Percentiles rank a stretch among this genome's conserved stretches.
Conservation (phyloP, 2,113 vertebrate genomes). For the Bujurquina vittata region DNA sequence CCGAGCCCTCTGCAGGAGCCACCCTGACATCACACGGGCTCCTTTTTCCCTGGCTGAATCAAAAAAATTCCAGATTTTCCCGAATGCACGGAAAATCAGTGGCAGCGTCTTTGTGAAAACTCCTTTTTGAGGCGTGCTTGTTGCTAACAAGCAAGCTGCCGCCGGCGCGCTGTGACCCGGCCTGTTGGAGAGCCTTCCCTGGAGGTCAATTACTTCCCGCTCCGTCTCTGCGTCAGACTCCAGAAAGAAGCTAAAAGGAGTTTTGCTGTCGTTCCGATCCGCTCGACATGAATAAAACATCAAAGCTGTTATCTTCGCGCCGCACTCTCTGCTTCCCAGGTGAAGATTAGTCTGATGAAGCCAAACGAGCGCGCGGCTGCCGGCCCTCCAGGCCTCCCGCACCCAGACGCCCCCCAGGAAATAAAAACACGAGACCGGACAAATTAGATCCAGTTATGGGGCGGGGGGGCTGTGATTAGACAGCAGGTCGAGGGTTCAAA, state of each 20-base stretch:
- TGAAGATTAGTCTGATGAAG: slow-evolving; percentile 53
- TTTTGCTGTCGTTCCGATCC: slow-evolving; percentile 27
- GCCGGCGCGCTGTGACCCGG: background rate
- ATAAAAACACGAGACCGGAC: background rate
- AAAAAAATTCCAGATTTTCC: background rate
- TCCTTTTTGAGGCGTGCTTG: slow-evolving; percentile 7
- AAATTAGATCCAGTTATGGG: slow-evolving; percentile 31
- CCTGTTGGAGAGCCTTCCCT: slow-evolving; percentile 20
- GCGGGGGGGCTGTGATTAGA: slow-evolving; percentile 19
- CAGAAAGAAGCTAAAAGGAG: slow-evolving; percentile 26
- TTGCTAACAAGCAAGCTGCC: slow-evolving; percentile 5
- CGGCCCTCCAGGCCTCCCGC: background rate
- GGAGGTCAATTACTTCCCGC: slow-evolving; percentile 56
- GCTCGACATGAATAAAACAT: slow-evolving; percentile 65
- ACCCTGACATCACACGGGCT: background rate
- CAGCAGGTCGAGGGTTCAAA: slow-evolving; percentile 6
- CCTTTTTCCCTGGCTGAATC: background rate
- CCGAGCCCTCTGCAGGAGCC: too few relatives aligned
- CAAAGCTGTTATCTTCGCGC: slow-evolving; percentile 29
- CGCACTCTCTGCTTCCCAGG: slow-evolving; percentile 34
- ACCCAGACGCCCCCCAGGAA: background rate
- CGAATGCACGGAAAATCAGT: background rate
- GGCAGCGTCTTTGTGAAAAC: too few relatives aligned
- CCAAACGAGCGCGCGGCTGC: slow-evolving; percentile 22
- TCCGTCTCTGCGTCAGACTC: slow-evolving; percentile 20